Conservation (phyloP, 2,113 vertebrate genomes). For the Varanus salvator region DNA sequence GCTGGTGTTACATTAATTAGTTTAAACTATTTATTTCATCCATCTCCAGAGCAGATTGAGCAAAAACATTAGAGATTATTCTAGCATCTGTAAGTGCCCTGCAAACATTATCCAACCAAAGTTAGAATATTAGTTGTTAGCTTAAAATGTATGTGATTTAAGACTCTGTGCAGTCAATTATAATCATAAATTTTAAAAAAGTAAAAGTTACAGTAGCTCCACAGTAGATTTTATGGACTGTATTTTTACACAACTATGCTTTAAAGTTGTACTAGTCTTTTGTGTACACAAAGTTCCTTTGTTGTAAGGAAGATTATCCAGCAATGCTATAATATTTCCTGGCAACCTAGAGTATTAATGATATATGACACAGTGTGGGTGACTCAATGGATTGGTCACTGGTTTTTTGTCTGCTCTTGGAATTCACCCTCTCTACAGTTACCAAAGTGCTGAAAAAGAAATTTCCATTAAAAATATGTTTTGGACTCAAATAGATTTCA, state of each 20-base stretch:
- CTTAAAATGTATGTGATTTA: slow-evolving; percentile 84
- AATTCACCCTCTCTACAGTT: slow-evolving; percentile 80
- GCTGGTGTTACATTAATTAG: slow-evolving; percentile 99
- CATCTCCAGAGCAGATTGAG: slow-evolving; percentile 99
- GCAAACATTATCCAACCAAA: slow-evolving; percentile 96
- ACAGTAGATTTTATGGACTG: slow-evolving; percentile 56
- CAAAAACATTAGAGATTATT: slow-evolving; percentile 99
- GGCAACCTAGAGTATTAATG: slow-evolving; percentile 81
- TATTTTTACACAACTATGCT: slow-evolving; percentile 56
- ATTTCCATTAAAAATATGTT: slow-evolving; percentile 84
- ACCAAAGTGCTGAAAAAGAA: slow-evolving; percentile 82
- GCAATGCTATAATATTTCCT: slow-evolving; percentile 80
- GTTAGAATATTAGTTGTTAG: slow-evolving; percentile 91
- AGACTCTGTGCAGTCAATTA: slow-evolving; percentile 43
- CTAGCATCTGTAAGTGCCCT: slow-evolving; percentile 99
- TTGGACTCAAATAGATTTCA: slow-evolving; percentile 74
- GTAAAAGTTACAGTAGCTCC: slow-evolving; percentile 26
- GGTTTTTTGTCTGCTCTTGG: slow-evolving; percentile 81
- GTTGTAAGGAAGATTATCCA: slow-evolving; percentile 74
- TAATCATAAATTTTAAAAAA: slow-evolving; percentile 55
- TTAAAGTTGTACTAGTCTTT: slow-evolving; percentile 71
- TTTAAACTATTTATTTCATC: slow-evolving; percentile 99
- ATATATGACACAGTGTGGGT: slow-evolving; percentile 80
- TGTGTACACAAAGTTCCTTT: slow-evolving; percentile 73
- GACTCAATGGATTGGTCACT: slow-evolving; percentile 84